Evolutionary conservation across 2,888 invertebrate species (phyloP), one percentile per base, ranked within the genome.

Genomic region (Drosophila paucipuncta): DNA sequence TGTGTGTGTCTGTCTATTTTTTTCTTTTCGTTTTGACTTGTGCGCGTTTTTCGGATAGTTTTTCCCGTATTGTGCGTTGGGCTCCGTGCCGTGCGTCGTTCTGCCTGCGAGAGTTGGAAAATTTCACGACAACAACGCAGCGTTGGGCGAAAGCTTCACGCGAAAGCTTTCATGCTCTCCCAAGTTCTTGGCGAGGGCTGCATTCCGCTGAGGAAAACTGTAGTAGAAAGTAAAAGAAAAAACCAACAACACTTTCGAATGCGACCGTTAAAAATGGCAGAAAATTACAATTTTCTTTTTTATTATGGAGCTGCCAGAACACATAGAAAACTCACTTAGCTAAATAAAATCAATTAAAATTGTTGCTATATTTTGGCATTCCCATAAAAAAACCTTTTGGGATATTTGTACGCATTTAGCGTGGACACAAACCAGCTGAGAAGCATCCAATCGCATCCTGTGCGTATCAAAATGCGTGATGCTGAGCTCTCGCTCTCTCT

Each of bases 21-120:
- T 37, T 70, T 68, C 30, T 61, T 67, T 61, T 71, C 66, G 41
- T 69, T 68, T 63, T 67, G 39, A 53, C 57, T 82, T 76, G 80
- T 80, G 68, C 74, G 73, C 76, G 79, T 61, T 73, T 60, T 71
- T 78, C 60, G 66, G 59, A 78, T 78, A 82, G 85, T 80, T 85
- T 89, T 80, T 79, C 80, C 88, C 85, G 85, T 75, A 66, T 80
- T 86, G 90, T 90, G 91, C 77, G 82, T 89, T 75, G 74, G 85
- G 90, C 76, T 78, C 89, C 79, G 86, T 83, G 77, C 80, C 76
- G 82, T 86, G 86, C 71, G 77, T 86, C 79, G 83, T 86, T 89
- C 85, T 89, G 85, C 73, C 86, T 73, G 61, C 50, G 79, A 86
- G 62, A 82, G 70, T 76, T 86, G 89, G 85, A 89, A 85, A 90